Evolutionary conservation across 2,113 vertebrate species (phyloP), one percentile per base, ranked within the genome.

Genomic region (Cryptomyrus ogoouensis): DNA sequence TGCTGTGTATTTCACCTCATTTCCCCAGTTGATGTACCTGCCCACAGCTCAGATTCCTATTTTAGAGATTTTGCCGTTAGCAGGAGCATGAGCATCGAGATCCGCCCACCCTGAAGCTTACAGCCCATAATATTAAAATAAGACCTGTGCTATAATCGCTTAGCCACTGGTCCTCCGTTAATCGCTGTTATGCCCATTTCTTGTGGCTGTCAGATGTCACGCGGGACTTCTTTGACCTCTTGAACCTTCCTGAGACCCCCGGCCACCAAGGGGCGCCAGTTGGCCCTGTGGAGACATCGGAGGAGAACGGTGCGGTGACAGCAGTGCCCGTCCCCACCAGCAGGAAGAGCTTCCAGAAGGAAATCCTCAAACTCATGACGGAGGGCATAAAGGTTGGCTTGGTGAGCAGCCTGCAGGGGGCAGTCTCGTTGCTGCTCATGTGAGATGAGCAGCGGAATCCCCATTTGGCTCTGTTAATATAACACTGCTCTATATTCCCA

Each of bases 311-410:
- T 90, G 94, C 94, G 1, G 13, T 15, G 31, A 39, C 70, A 2
- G 70, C 70, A 24, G 90, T 94, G 47, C 96, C 97, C 0, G 93
- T 95, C 0, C 94, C 93, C 35, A 95, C 91, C 31, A 94, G 93
- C 94, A 96, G 94, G 93, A 98, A 96, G 92, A 97, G 95, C 92
- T 98, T 99, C 93, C 96, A 97, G 92, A 97, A 97, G 93, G 98
- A 99, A 93, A 95, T 97, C 92, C 94, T 98, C 50, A 96, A 94
- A 52, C 96, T 97, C 88, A 96, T 99, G 96, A 94, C 97, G 93
- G 97, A 99, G 83, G 97, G 97, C 88, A 96, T 99, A 91, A 97
- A 96, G 94, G 94, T 97, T 74, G 96, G 96, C 85, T 87, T 95
- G 95, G 98, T 99, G 93, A 97, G 97, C 96, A 66, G 0, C 92